Conservation (phyloP, 2,113 vertebrate species). For the Camelus bactrianus region DNA sequence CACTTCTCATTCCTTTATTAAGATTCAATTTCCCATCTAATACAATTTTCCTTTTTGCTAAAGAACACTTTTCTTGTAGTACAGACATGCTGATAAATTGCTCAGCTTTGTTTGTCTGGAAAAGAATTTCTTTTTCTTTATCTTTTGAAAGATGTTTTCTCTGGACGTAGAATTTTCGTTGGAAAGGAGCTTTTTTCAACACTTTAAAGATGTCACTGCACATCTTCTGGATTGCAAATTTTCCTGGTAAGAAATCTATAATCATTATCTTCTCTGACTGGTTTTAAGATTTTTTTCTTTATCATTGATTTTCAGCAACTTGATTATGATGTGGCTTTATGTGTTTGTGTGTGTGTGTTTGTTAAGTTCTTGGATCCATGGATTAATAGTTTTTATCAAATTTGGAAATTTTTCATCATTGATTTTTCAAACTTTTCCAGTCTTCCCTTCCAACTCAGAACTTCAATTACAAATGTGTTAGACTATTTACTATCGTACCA, state of each 20-base stretch:
- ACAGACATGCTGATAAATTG: background rate
- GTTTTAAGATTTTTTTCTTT: background rate
- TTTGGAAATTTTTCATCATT: background rate
- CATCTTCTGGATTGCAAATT: background rate
- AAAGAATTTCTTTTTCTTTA: background rate
- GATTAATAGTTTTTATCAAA: background rate
- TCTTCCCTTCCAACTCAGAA: background rate
- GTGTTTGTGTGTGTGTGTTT: background rate
- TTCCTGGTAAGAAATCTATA: background rate
- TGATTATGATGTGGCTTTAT: background rate
- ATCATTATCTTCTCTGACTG: background rate
- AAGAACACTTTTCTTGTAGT: background rate
- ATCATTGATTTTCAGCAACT: background rate
- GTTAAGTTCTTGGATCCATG: background rate
- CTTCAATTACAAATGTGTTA: background rate
- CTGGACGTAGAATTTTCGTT: background rate
- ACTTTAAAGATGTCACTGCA: background rate
- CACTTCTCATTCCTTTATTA: background rate
- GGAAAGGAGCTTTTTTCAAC: background rate
- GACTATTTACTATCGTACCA: background rate
- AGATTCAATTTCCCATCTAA: background rate
- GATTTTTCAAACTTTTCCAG: background rate
- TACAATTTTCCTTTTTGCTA: background rate
- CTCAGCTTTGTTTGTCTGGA: background rate
- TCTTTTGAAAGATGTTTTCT: slow-evolving; percentile 10